phyloP scores from a whole-genome alignment of 2,113 vertebrate genomes.

The Puma concolor region DNA sequence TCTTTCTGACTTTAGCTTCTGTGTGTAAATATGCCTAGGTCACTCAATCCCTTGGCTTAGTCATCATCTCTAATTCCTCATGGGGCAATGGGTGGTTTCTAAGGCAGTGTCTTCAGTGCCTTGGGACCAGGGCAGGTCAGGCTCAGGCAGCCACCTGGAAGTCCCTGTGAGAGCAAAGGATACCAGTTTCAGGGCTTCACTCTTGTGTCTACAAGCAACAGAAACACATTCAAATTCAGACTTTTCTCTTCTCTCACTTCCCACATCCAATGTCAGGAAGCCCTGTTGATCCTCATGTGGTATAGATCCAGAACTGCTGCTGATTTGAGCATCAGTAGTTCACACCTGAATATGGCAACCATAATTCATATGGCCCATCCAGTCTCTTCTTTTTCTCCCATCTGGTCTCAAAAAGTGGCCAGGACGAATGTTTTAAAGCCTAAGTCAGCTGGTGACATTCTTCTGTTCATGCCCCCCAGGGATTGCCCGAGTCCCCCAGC shows the following conservation, averaged over 20 bases:
- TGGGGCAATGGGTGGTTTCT: background rate
- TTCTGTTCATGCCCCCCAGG: background rate
- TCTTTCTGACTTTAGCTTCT: conserved; percentile 24
- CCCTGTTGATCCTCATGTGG: background rate
- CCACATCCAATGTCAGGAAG: background rate
- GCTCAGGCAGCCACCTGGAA: background rate
- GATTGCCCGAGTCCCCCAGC: fast-evolving
- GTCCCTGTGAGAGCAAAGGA: background rate
- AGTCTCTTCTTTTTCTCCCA: background rate
- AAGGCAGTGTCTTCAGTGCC: background rate
- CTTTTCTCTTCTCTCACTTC: background rate
- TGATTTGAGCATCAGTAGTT: background rate
- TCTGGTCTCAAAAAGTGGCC: background rate
- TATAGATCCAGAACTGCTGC: background rate
- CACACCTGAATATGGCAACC: background rate
- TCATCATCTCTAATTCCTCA: conserved; percentile 10
- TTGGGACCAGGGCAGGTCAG: background rate
- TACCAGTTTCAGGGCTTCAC: background rate
- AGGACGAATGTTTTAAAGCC: background rate
- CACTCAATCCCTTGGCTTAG: background rate
- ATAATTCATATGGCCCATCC: background rate
- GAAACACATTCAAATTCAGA: background rate
- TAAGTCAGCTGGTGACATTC: too few species aligned
- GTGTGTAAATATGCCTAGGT: conserved; percentile 18
- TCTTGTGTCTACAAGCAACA: background rate